Base-by-base conservation (phyloP, 2,888 invertebrate species). In the Graphium colonna region DNA sequence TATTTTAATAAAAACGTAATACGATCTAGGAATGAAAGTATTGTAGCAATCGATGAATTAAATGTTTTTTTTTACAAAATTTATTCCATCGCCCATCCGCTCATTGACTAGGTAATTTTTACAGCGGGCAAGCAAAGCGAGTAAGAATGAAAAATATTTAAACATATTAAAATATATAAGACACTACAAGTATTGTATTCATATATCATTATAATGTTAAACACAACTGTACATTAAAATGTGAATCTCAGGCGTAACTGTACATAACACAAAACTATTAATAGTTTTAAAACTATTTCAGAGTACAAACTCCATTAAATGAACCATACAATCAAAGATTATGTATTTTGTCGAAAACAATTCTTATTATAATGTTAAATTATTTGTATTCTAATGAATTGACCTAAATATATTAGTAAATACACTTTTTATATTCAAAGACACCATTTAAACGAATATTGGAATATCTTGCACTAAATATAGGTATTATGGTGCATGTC, bases 231-330 rank as follows among this genome's bases (percentile, higher is more conserved):
- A 82, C 76, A 82, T 74, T 75, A 69, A 73, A 73, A 65, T 69
- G 71, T 71, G 77, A 89, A 89, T 89, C 88, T 89, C 88, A 89
- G 83, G 78, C 80, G 88, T 89, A 89, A 89, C 88, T 88, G 88
- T 89, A 88, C 86, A 87, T 68, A 75, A 70, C 75, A 75, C 71
- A 71, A 67, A 59, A 62, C 61, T 62, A 56, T 65, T 52, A 53
- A 57, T 61, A 62, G 55, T 61, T 36, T 65, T 55, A 60, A 59
- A 63, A 64, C 62, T 42, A 33, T 31, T 43, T 26, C 26, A 48
- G 12, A 47, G 7, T 36, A n/a, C 28, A 12, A 31, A 8, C 18
- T 31, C 17, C 28, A 47, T 41, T n/a, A 18, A 18, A 39, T 39
- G n/a, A 17, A 47, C 41, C 33, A 33, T 33, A 33, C n/a, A 36